Evolutionary conservation across 2,113 vertebrate species (phyloP).

Genomic region (Hypanus sabinus): DNA sequence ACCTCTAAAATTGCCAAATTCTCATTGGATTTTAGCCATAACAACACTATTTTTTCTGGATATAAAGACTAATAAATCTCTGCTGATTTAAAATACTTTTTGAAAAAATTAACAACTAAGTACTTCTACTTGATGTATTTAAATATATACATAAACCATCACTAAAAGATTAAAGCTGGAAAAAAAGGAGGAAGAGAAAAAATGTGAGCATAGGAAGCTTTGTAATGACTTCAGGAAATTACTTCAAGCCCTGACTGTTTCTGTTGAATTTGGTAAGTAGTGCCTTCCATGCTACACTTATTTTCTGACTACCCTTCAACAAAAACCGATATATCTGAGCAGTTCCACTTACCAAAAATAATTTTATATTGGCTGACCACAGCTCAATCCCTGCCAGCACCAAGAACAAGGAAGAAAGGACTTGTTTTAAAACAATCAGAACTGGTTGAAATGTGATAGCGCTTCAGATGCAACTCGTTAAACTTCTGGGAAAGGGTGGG

Average conservation of each 20-base stretch:
- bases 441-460: not conserved
- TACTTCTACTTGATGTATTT: not conserved
- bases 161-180: not conserved
- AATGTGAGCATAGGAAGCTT: not conserved
- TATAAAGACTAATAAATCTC: not conserved
- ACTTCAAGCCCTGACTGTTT: not conserved
- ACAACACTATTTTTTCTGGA: not conserved
- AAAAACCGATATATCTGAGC: not conserved
- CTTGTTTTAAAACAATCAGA: not conserved
- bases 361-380: not conserved
- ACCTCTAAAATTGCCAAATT: not conserved
- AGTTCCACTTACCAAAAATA: not conserved
- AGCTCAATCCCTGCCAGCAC: not conserved
- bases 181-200: slow-evolving; percentile 4
- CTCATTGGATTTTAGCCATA: not conserved
- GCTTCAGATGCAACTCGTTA: not conserved
- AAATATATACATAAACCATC: not conserved
- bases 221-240: slow-evolving; percentile 17
- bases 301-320: not conserved
- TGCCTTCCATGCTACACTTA: not conserved
- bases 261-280: not conserved
- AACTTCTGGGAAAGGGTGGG: not conserved
- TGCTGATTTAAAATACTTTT: not conserved
- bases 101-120: not conserved
- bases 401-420: not conserved